A percentile compares a stretch with the other conserved stretches of the same genome.
Evolutionary conservation across 2,113 vertebrate species (phyloP).

Genomic region (Larimichthys crocea): DNA sequence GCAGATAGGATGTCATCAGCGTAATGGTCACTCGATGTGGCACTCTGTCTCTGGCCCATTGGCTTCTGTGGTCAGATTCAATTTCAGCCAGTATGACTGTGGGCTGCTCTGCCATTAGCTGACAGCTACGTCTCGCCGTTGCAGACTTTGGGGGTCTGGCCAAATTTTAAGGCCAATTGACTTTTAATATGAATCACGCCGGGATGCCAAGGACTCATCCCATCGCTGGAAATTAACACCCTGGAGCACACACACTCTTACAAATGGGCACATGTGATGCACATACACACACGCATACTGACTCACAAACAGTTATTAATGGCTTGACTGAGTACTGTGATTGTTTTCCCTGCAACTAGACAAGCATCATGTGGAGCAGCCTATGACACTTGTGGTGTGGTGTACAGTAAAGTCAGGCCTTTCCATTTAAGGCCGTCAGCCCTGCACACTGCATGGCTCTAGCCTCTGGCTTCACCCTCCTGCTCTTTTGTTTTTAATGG

Average conservation of each 20-base stretch:
- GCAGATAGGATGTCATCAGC: conserved; percentile 65
- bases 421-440: conserved; percentile 57
- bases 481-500: conserved; percentile 42
- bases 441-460: neutral
- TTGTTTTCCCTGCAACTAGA: conserved; percentile 73
- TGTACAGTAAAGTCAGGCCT: conserved; percentile 47
- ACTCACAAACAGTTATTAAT: conserved; percentile 65
- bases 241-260: conserved; percentile 55
- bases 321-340: conserved; percentile 74
- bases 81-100: conserved; percentile 79
- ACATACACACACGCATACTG: conserved; percentile 16
- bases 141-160: conserved; percentile 80
- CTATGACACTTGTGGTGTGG: conserved; percentile 37
- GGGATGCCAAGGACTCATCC: conserved; percentile 80
- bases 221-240: conserved; percentile 82
- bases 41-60: conserved; percentile 79
- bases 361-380: conserved; percentile 57
- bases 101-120: conserved; percentile 74
- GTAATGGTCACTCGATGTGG: conserved; percentile 80
- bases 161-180: conserved; percentile 87
- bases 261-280: conserved; percentile 32
- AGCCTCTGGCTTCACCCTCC: conserved; percentile 33
- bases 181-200: conserved; percentile 86
- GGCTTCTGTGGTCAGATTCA: conserved; percentile 83
- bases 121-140: conserved; percentile 69